Percentiles rank a stretch among this genome's conserved stretches.
These are phyloP conservation scores for Entomyzon cyanotis DNA, from an alignment of 2,113 vertebrate species.

Conservation along the genomic window DNA sequence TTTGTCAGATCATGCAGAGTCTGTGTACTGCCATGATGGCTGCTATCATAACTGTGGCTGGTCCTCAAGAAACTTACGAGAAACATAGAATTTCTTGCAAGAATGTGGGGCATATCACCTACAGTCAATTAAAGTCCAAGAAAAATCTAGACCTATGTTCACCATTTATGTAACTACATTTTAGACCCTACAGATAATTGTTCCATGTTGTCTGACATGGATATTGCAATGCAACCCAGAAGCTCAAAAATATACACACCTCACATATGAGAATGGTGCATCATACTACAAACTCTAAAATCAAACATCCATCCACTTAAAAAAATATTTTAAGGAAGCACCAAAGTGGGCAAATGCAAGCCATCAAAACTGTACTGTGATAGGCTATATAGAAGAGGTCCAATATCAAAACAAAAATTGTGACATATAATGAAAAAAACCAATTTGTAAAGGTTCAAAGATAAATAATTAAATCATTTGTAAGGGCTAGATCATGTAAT, in stretches of 20 bases:
- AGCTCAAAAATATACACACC: background rate
- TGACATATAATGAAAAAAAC: background rate
- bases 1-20: background rate
- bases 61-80: background rate
- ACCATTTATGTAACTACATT: background rate
- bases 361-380: background rate
- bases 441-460: constrained; percentile 50
- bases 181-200: background rate
- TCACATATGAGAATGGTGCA: background rate
- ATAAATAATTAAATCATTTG: constrained; percentile 65
- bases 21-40: background rate
- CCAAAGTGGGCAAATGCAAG: background rate
- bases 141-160: background rate
- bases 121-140: background rate
- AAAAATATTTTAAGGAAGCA: background rate
- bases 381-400: background rate
- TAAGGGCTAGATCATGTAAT: background rate
- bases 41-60: background rate
- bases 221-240: background rate
- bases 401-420: background rate
- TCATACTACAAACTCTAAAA: background rate
- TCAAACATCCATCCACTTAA: background rate
- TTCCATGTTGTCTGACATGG: background rate
- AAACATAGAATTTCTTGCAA: background rate
- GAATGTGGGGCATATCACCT: background rate